phyloP scores from a whole-genome alignment of 2,888 invertebrate genomes.

The Pristionchus japonicus region DNA sequence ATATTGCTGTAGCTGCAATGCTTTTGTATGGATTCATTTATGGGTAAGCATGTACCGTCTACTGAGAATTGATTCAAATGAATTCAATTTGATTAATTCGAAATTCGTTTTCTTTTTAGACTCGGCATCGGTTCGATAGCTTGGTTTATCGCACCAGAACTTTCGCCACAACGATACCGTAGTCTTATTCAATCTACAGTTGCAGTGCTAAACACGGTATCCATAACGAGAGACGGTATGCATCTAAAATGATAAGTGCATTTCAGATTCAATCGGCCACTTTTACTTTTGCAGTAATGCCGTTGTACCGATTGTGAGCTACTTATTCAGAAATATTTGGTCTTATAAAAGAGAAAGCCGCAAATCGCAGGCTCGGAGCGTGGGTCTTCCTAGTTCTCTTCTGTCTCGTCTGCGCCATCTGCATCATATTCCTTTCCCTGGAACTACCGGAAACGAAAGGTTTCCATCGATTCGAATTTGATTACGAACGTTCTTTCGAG shows the following conservation, averaged over 20 bases:
- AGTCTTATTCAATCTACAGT: not conserved
- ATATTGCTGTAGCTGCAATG: not conserved
- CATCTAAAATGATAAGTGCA: not conserved
- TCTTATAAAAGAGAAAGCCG: too few relatives aligned
- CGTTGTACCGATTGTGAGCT: not conserved
- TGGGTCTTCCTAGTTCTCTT: not conserved
- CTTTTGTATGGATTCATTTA: not conserved
- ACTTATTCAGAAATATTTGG: too few relatives aligned
- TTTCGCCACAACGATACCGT: conserved; percentile 26
- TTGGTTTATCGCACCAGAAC: conserved; percentile 24
- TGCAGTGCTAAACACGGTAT: not conserved
- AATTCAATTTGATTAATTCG: too few relatives aligned
- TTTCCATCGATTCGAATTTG: not conserved
- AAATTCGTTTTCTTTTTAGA: too few relatives aligned
- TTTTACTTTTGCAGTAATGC: conserved; percentile 10
- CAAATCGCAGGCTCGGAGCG: not conserved
- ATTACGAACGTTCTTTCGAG: not conserved
- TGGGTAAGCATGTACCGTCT: not conserved
- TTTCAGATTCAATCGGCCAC: not conserved
- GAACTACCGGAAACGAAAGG: conserved; percentile 18
- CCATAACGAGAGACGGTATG: too few relatives aligned
- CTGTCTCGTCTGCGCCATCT: not conserved
- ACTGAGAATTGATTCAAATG: not conserved
- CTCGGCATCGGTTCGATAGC: conserved; percentile 38
- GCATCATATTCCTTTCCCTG: not conserved